These are phyloP conservation scores for Albula goreensis DNA, from an alignment of 2,113 vertebrate genomes.

Conservation along the genomic window DNA sequence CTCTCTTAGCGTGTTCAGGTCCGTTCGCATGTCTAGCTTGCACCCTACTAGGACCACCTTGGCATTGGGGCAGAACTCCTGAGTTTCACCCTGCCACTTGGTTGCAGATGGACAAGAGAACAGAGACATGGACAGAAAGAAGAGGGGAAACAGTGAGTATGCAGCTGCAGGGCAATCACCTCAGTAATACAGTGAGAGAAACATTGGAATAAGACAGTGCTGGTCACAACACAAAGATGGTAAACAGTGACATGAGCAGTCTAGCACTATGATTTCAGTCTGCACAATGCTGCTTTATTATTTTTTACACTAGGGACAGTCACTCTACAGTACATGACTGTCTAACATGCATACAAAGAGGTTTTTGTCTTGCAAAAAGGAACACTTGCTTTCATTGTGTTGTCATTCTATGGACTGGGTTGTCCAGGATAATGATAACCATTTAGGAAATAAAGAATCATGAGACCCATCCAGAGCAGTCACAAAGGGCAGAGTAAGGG, in stretches of 20 bases:
- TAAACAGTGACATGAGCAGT: background rate
- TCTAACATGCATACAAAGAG: slow-evolving; percentile 59
- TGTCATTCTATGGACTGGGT: slow-evolving; percentile 22
- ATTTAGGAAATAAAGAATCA: background rate
- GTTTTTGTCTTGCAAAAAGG: slow-evolving; percentile 32
- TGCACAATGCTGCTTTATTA: slow-evolving; percentile 45
- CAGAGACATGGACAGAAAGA: background rate
- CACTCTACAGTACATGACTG: slow-evolving; percentile 44
- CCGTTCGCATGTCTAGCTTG: slow-evolving; percentile 93
- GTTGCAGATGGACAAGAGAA: slow-evolving; percentile 5
- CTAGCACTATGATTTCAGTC: background rate
- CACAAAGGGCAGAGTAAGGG: background rate
- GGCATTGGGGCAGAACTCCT: slow-evolving; percentile 93
- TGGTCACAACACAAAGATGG: background rate
- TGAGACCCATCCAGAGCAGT: background rate
- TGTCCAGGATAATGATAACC: slow-evolving; percentile 14
- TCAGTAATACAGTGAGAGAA: background rate
- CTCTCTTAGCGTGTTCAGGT: slow-evolving; percentile 85
- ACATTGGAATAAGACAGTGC: background rate
- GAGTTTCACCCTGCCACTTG: slow-evolving; percentile 92
- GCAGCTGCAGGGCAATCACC: background rate
- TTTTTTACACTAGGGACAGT: slow-evolving; percentile 38
- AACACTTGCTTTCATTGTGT: slow-evolving; percentile 11
- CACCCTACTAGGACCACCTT: slow-evolving; percentile 96
- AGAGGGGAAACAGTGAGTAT: background rate